These are phyloP conservation scores for Drosophila neonasuta DNA, from an alignment of 2,888 invertebrate genomes.

Conservation along the genomic window DNA sequence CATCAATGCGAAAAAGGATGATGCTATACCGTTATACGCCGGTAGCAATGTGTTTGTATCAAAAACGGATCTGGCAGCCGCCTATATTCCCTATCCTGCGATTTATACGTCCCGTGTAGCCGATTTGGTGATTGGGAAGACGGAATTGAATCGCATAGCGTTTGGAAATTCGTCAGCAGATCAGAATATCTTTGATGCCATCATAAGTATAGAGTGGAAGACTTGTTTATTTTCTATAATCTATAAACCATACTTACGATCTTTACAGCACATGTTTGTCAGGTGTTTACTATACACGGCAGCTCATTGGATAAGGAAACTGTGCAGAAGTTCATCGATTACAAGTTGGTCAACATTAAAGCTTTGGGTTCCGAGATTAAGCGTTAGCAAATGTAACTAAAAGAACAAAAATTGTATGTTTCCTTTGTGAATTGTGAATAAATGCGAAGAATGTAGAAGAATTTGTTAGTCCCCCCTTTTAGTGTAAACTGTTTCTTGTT, in stretches of 20 bases:
- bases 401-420: conserved; percentile 45
- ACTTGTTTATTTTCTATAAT: neutral
- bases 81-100: conserved; percentile 78
- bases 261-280: conserved; percentile 80
- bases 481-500: neutral
- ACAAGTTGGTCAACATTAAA: conserved; percentile 73
- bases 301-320: conserved; percentile 64
- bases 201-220: conserved; percentile 78
- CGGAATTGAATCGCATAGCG: conserved; percentile 67
- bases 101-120: conserved; percentile 80
- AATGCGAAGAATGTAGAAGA: conserved; percentile 48
- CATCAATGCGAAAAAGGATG: conserved; percentile 19
- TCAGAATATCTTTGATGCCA: conserved; percentile 70
- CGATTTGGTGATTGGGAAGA: conserved; percentile 80
- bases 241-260: neutral
- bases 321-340: conserved; percentile 75
- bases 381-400: conserved; percentile 10
- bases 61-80: conserved; percentile 78
- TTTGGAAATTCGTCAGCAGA: conserved; percentile 62
- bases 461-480: conserved; percentile 21
- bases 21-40: conserved; percentile 77
- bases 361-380: conserved; percentile 24
- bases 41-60: conserved; percentile 80
- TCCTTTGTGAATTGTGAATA: conserved; percentile 47
- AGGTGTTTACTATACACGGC: conserved; percentile 79